Evolutionary conservation across 2,113 vertebrate genomes (phyloP), one percentile per base, ranked within the genome.

Genomic region (Podilymbus podiceps): DNA sequence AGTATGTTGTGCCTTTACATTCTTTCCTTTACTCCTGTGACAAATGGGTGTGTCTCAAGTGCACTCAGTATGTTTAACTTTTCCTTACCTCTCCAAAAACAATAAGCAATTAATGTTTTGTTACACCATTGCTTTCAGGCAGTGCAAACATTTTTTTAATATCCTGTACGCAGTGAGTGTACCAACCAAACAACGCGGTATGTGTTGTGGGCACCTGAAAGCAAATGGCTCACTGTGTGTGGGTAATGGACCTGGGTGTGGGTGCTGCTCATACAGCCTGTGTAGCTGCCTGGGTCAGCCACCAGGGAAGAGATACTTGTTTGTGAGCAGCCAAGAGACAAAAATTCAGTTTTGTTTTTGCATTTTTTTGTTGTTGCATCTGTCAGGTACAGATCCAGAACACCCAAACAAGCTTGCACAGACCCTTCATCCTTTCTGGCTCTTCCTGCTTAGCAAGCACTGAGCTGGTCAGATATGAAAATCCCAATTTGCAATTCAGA

Each of bases 381-480:
- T 97, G 97, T 96, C 96, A 95, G 97, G 97, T 95, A 97, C 96
- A 96, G 96, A 96, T 89, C 79, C 62, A 92, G 73, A 91, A 76
- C n/a, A 71, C 49, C 23, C 50, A 35, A 71, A 81, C 25, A 72
- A 55, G 46, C 21, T 55, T 30, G n/a, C 25, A 11, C 66, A 74
- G 5, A 82, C 40, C 73, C 27, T 72, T 86, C 40, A 52, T 64
- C 60, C 81, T 93, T 93, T 81, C 58, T 89, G 76, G 27, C 77
- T 66, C 30, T 91, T 97, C 33, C 52, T 93, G 60, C 66, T 88
- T 95, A 69, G 77, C 84, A 73, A 79, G 28, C 47, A 47, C 33
- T 28, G 66, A 88, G 46, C 50, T 92, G 74, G 77, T 95, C 86
- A 91, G 62, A 30, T 60, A n/a, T 79, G 53, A 88, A 89, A 93